Base-by-base conservation (phyloP, 2,797 vertebrate genomes). In the Malurus leucopterus region DNA sequence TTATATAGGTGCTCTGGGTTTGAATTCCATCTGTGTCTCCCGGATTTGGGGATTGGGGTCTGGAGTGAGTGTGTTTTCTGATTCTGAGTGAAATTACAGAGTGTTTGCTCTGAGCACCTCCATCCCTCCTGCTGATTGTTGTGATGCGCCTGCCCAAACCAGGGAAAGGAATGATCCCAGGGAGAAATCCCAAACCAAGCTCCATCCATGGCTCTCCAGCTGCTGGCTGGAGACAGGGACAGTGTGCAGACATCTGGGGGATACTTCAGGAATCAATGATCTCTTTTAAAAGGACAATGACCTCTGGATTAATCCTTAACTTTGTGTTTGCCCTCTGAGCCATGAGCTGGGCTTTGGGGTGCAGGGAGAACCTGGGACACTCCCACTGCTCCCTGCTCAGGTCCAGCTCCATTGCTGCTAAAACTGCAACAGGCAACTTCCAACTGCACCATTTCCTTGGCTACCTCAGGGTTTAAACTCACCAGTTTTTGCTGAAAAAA, bases 41-140 rank as follows among this genome's bases (percentile, higher is more conserved):
- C 68, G 50, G 81, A 47, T 75, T 75, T 84, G 67, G 26, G 75
- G 49, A 13, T 15, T 79, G 75, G 54, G 40, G 27, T 81, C 44
- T 94, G 69, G 34, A 65, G 16, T n/a, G 15, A 85, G 32, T 82
- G 80, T 87, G 54, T 68, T 92, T 76, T 92, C 86, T 91, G 68
- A 65, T 74, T 85, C 73, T 49, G 63, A 81, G 72, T 26, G 84
- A 90, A 91, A 80, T 80, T 15, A 18, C 1, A 0, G 15, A 40
- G 22, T 83, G 59, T 71, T 91, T 84, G 32, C 72, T 68, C 76
- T 51, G 90, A 73, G 73, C n/a, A 14, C 11, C 16, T 21, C 58
- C 4, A 0, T 51, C 27, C 44, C 73, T 77, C 38, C 72, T 44
- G 30, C 1, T 86, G 79, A 50, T 81, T 58, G 68, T 59, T 53